Conservation (phyloP, 2,797 vertebrate species). For the Perodicticus potto region DNA sequence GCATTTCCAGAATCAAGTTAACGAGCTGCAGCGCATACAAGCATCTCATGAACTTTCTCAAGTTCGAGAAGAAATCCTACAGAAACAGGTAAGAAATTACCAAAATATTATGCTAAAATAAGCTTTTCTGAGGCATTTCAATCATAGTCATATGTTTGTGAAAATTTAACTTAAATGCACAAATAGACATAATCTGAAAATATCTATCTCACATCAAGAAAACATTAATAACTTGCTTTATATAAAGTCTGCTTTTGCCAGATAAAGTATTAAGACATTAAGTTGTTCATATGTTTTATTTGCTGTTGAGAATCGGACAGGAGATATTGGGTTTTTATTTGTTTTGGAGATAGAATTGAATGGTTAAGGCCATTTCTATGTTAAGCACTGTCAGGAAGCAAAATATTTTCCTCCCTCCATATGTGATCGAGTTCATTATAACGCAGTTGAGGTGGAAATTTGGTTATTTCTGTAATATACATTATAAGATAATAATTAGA, state of each 20-base stretch:
- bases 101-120: background rate
- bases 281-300: background rate
- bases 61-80: conserved; percentile 92
- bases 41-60: conserved; percentile 91
- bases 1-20: conserved; percentile 92
- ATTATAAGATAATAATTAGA: background rate
- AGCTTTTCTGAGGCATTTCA: conserved; percentile 56
- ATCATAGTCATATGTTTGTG: conserved; percentile 2
- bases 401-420: background rate
- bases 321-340: background rate
- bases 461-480: background rate
- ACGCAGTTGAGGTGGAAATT: background rate
- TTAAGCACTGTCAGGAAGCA: background rate
- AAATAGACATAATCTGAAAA: conserved; percentile 24
- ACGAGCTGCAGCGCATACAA: conserved; percentile 90
- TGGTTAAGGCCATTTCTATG: background rate
- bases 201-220: background rate
- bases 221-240: background rate
- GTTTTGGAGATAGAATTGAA: conserved; percentile 2
- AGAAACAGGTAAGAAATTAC: conserved; percentile 91
- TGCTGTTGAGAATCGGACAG: background rate
- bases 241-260: conserved; percentile 22
- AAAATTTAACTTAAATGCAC: conserved; percentile 5
- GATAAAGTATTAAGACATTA: background rate
- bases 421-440: background rate